phyloP scores from a whole-genome alignment of 1,140 invertebrate genomes.

The Pantala flavescens region DNA sequence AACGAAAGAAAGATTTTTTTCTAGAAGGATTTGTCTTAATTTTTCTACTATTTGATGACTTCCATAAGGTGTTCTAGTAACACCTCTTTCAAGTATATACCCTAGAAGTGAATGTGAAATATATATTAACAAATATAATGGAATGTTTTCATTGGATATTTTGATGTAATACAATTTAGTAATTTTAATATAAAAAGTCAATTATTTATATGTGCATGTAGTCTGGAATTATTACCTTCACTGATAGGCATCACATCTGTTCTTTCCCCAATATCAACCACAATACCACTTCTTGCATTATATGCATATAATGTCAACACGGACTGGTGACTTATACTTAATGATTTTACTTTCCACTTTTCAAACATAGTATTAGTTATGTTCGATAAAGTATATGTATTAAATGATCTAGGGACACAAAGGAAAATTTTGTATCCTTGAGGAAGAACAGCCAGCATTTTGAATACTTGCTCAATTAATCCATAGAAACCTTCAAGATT shows the following conservation, averaged over 20 bases:
- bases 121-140: background rate
- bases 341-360: conserved; percentile 35
- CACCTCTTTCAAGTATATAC: conserved; percentile 40
- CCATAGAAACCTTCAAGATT: conserved; percentile 35
- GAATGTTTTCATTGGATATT: too few species aligned
- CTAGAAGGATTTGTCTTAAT: conserved; percentile 32
- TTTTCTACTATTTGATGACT: conserved; percentile 42
- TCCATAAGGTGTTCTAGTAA: conserved; percentile 42
- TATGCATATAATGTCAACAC: conserved; percentile 51
- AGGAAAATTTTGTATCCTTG: conserved; percentile 34
- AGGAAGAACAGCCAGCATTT: conserved; percentile 36
- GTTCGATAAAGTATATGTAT: conserved; percentile 33
- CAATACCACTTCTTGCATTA: conserved; percentile 48
- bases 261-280: conserved; percentile 52
- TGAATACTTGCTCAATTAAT: conserved; percentile 39
- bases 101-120: conserved; percentile 27
- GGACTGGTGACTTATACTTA: conserved; percentile 47
- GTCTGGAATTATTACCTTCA: conserved; percentile 47
- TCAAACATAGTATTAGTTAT: conserved; percentile 37
- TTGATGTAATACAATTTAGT: too few species aligned
- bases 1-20: conserved; percentile 28
- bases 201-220: too few species aligned
- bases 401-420: conserved; percentile 39
- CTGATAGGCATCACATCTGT: conserved; percentile 50
- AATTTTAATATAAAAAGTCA: too few species aligned